phyloP scores from a whole-genome alignment of 2,113 vertebrate species.

The Galbula dea region DNA sequence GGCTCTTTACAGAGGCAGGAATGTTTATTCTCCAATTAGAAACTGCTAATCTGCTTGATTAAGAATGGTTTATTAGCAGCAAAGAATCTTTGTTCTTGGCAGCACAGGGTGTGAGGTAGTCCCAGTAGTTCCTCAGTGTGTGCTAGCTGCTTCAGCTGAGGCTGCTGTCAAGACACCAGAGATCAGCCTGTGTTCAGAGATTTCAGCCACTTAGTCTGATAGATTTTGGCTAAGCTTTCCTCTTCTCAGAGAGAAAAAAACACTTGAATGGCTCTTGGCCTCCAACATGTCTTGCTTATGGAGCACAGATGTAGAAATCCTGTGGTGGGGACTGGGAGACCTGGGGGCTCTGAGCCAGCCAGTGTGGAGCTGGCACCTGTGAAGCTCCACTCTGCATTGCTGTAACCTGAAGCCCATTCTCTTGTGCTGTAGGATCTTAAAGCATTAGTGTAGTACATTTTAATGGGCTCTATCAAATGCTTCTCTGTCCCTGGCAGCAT shows the following conservation, averaged over 20 bases:
- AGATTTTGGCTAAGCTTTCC: background rate
- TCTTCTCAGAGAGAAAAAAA: background rate
- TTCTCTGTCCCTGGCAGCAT: background rate
- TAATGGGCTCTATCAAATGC: background rate
- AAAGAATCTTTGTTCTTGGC: background rate
- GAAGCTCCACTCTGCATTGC: background rate
- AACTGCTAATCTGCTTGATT: background rate
- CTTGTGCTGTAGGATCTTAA: background rate
- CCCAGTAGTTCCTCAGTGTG: background rate
- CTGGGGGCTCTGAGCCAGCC: background rate
- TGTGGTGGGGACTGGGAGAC: background rate
- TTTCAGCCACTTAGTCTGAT: background rate
- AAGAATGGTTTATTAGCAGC: background rate
- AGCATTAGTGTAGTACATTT: background rate
- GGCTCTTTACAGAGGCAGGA: background rate
- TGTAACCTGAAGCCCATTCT: background rate
- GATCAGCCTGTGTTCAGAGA: background rate
- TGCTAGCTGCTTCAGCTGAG: background rate
- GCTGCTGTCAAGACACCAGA: constrained; percentile 1
- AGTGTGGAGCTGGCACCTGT: background rate
- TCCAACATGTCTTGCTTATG: background rate
- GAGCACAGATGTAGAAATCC: constrained; percentile 24
- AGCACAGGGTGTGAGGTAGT: background rate
- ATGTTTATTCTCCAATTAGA: background rate
- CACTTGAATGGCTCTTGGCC: background rate